Evolutionary conservation across 2,797 vertebrate species (phyloP).

Genomic region (Decapterus maruadsi): DNA sequence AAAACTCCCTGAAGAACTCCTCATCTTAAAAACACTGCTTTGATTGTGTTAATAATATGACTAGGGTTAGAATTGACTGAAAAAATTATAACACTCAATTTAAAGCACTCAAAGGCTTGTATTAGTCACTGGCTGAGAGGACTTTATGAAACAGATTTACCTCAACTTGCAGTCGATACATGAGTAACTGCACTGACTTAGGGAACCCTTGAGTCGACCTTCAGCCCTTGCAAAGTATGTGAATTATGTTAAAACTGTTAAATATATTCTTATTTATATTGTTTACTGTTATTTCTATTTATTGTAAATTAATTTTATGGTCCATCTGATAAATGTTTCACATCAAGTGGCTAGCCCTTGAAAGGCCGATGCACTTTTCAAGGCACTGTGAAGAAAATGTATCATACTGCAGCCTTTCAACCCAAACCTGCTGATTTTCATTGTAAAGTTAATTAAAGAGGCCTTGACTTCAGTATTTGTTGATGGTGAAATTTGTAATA

Average conservation of each 20-base stretch:
- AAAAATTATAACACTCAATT: slow-evolving; percentile 30
- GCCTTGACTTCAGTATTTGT: slow-evolving; percentile 85
- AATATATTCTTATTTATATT: slow-evolving; percentile 82
- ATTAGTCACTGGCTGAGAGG: slow-evolving; percentile 34
- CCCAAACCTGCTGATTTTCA: slow-evolving; percentile 65
- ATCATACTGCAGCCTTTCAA: slow-evolving; percentile 65
- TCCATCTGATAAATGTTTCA: slow-evolving; percentile 44
- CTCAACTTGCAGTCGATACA: slow-evolving; percentile 52
- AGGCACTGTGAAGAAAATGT: slow-evolving; percentile 56
- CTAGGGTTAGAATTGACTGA: slow-evolving; percentile 22
- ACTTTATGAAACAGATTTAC: slow-evolving; percentile 60
- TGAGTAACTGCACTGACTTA: slow-evolving; percentile 30
- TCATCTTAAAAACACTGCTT: slow-evolving; percentile 28
- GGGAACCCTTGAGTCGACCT: slow-evolving; percentile 20
- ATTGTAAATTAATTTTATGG: slow-evolving; percentile 84
- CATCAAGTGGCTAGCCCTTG: slow-evolving; percentile 37
- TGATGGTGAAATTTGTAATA: slow-evolving; percentile 91
- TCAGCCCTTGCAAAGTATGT: slow-evolving; percentile 44
- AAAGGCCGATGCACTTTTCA: slow-evolving; percentile 40
- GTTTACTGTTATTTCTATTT: slow-evolving; percentile 82
- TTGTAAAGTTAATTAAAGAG: slow-evolving; percentile 69
- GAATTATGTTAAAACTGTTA: slow-evolving; percentile 72
- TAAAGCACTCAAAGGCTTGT: slow-evolving; percentile 44
- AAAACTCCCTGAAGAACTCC: slow-evolving; percentile 1
- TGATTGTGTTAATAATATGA: slow-evolving; percentile 28